Evolutionary conservation across 2,888 invertebrate species (phyloP).

Genomic region (Oxycera nigricornis): DNA sequence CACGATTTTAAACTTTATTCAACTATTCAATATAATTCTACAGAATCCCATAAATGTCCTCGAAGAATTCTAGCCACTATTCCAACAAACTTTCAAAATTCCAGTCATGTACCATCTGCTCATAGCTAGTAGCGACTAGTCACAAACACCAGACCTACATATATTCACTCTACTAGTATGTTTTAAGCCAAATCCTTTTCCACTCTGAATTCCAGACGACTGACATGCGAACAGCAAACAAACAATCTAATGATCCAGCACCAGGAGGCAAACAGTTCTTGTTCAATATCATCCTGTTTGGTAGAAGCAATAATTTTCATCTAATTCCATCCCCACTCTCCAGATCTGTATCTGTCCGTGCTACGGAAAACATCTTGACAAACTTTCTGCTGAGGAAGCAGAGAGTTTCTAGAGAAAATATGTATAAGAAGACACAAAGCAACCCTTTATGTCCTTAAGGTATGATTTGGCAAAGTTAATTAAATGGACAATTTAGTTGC

Average conservation of each 20-base stretch:
- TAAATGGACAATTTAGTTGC: conserved; percentile 41
- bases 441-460: conserved; percentile 43
- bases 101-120: too few species aligned
- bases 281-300: neutral
- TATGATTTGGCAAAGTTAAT: conserved; percentile 45
- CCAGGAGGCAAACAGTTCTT: neutral
- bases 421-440: neutral
- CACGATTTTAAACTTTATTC: too few species aligned
- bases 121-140: too few species aligned
- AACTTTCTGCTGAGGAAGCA: neutral
- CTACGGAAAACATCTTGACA: neutral
- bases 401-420: neutral
- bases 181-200: too few species aligned
- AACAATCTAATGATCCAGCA: neutral
- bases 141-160: too few species aligned
- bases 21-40: too few species aligned
- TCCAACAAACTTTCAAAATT: too few species aligned
- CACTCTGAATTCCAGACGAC: too few species aligned
- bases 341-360: neutral
- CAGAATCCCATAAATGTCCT: too few species aligned
- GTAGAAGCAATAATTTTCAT: neutral
- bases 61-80: too few species aligned
- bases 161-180: too few species aligned
- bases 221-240: neutral
- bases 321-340: neutral